Evolutionary conservation across 1,140 invertebrate species (phyloP).

Genomic region (Rhopalosiphum padi): DNA sequence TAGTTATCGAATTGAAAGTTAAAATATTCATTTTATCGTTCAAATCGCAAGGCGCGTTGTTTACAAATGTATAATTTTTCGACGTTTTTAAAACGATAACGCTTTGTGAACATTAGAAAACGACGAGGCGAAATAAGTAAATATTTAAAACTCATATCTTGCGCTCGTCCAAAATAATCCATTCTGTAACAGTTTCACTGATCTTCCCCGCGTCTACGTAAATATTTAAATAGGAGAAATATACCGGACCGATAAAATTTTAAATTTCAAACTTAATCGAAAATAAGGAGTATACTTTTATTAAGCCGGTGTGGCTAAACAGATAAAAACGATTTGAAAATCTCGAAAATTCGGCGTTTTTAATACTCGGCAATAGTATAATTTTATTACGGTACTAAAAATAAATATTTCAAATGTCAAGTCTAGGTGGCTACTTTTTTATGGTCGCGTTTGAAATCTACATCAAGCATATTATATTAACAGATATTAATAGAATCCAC

Average conservation of each 20-base stretch:
- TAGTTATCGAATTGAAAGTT: not conserved
- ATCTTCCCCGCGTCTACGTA: not conserved
- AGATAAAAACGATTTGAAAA: not conserved
- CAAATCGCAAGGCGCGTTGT: not conserved
- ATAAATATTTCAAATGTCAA: not conserved
- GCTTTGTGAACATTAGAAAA: not conserved
- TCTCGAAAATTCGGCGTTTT: not conserved
- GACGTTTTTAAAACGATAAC: not conserved
- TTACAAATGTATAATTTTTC: not conserved
- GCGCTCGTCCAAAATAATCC: no score
- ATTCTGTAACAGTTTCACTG: not conserved
- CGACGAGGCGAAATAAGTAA: not conserved
- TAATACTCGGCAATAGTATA: not conserved
- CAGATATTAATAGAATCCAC: conserved; percentile 1
- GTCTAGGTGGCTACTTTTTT: not conserved
- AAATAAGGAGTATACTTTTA: not conserved
- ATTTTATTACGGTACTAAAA: not conserved
- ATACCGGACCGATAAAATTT: not conserved
- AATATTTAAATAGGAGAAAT: not conserved
- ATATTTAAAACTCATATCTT: not conserved
- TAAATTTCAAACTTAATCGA: not conserved
- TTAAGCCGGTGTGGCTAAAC: not conserved
- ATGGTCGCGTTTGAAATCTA: not conserved
- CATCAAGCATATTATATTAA: not conserved
- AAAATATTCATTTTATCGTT: not conserved